Base-by-base conservation (phyloP, 1,140 invertebrate genomes). In the Drosophila prosaltans region DNA sequence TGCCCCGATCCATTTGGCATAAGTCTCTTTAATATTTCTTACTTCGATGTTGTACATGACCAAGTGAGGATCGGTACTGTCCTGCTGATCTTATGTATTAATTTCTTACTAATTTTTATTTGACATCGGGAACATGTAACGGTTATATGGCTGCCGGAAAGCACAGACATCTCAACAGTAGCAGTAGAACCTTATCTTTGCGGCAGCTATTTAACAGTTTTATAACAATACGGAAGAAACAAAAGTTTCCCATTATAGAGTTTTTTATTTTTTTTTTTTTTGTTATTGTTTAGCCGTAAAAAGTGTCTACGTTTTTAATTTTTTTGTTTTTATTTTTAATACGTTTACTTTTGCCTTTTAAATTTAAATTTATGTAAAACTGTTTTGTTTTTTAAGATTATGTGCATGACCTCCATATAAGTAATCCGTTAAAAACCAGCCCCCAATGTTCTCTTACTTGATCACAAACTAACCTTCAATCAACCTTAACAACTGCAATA, bases 401-500 rank as follows among this genome's bases (percentile, higher is more conserved):
- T 5, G 11, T 59, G n/a, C 21, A 59, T 36, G 32, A 2, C 32
- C 32, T 36, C 3, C 6, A 3, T 36, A 3, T 7, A 3, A 4
- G 1, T 30, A 30, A 30, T 30, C 4, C 2, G 4, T 30, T 3
- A 3, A 4, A 30, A 30, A 30, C 2, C 2, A 30, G 2, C 32
- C 32, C 6, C 32, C 32, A 3, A 3, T 30, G 2, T 7, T 5
- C 32, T 36, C 32, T 5, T 36, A 30, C 32, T 30, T 30, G 4
- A 30, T 4, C 28, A 30, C 16, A 30, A 30, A 36, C 32, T 36
- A 36, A 36, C 6, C 3, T 16, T 24, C 60, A 21, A 68, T 3
- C 40, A 16, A 51, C 32, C 16, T 8, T 5, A 39, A 60, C 43
- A 64, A 75, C 69, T 77, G 45, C 74, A 77, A 77, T 76, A 66